A percentile compares a stretch with the other conserved stretches of the same genome.
Evolutionary conservation across 1,140 invertebrate species (phyloP).

Genomic region (Saccostrea echinata): DNA sequence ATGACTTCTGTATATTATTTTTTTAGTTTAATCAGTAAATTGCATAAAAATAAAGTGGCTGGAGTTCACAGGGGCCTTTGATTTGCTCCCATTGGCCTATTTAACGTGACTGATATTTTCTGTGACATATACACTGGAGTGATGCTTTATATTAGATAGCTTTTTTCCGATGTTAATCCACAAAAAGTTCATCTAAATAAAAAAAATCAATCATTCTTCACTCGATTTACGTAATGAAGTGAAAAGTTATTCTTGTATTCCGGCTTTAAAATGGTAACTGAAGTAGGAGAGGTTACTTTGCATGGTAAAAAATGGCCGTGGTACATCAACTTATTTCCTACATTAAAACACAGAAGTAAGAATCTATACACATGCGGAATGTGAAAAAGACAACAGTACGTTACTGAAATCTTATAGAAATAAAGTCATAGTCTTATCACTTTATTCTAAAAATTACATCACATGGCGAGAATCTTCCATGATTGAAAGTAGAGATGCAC

Average conservation of each 20-base stretch:
- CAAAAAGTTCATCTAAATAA: neutral
- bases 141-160: neutral
- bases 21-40: neutral
- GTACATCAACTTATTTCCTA: no score
- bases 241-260: neutral
- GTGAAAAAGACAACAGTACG: no score
- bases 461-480: no score
- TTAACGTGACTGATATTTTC: constrained; percentile 12
- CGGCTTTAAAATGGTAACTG: no score
- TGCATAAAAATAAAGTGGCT: neutral
- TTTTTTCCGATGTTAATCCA: neutral
- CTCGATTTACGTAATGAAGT: neutral
- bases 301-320: no score
- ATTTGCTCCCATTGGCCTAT: neutral
- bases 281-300: no score
- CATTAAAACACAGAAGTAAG: no score
- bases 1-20: neutral
- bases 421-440: no score
- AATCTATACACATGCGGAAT: no score
- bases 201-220: neutral
- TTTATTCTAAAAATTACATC: no score
- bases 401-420: no score
- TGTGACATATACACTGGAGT: neutral
- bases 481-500: no score
- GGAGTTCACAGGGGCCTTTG: neutral